Base-by-base conservation (phyloP, 2,888 invertebrate species). In the Nymphalis urticae region DNA sequence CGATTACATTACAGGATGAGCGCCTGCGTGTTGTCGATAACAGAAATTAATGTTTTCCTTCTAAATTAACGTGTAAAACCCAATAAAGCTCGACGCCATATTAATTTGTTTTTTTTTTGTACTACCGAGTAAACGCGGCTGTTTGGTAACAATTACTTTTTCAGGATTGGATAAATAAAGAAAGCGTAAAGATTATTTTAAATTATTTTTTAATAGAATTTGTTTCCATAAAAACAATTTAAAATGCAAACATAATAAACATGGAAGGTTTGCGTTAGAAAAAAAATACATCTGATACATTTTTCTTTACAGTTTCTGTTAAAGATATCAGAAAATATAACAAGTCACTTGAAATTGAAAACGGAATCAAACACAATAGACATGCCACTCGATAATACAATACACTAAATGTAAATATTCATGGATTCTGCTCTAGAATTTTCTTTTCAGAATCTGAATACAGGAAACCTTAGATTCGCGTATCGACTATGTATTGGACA, bases 401-500 rank as follows among this genome's bases (percentile, higher is more conserved):
- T 64, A 51, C 64, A 73, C 27, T 56, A 32, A 56, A 68, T 69
- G 67, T 68, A 68, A 73, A 71, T 75, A 66, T 68, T 62, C 21
- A 53, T 21, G 24, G 61, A 50, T 53, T 73, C 76, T 72, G 79
- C 75, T 72, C 79, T 72, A 74, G 75, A 80, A 81, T 85, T 84
- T 85, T 85, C 84, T 83, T 85, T 85, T 79, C 75, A 80, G 78
- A 75, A 75, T 75, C 77, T 80, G 85, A 84, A 85, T 81, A 78
- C 75, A 77, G 79, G 80, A 84, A 86, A 73, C 85, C 85, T 83
- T 82, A 84, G 84, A 88, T 85, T 82, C 81, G 80, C 83, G 82
- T 79, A 88, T 87, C 83, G 85, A 84, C 80, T 82, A 80, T 83
- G 82, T 82, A 87, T 84, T 77, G 84, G 85, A 88, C 87, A 88